Percentiles rank a stretch among this genome's conserved stretches.
Evolutionary conservation across 1,140 invertebrate genomes (phyloP).

Genomic region (Pogonomyrmex barbatus): DNA sequence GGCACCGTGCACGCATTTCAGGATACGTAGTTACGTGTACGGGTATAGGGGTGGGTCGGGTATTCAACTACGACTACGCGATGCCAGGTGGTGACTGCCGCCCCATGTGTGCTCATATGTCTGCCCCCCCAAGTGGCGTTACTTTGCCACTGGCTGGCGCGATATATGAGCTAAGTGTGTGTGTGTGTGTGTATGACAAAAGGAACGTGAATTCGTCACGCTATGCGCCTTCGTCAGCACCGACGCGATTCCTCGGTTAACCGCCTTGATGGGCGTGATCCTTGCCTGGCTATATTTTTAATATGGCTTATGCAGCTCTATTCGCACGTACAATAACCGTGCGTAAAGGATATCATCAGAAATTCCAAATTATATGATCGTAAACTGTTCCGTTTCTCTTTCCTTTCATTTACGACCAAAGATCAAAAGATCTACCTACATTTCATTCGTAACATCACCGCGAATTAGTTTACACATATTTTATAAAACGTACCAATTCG

Average conservation of each 20-base stretch:
- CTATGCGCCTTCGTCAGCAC: conserved; percentile 36
- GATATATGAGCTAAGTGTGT: not conserved
- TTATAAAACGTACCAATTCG: not conserved
- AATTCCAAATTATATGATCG: conserved; percentile 6
- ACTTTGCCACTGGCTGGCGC: conserved; percentile 45
- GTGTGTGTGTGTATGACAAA: too few species aligned
- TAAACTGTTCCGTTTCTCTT: not conserved
- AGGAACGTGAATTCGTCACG: conserved; percentile 34
- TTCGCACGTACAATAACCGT: conserved; percentile 14
- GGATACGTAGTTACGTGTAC: conserved; percentile 66
- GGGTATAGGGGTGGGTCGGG: conserved; percentile 73
- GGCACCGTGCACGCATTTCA: conserved; percentile 64
- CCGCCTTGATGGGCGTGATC: conserved; percentile 36
- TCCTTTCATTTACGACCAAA: not conserved
- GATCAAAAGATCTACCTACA: conserved; percentile 1
- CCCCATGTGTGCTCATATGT: conserved; percentile 82
- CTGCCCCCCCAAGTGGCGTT: conserved; percentile 73
- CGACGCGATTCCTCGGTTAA: conserved; percentile 51
- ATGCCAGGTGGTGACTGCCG: conserved; percentile 81
- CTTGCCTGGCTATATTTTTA: not conserved
- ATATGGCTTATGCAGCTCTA: not conserved
- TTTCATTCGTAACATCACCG: not conserved
- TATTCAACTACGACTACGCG: conserved; percentile 71
- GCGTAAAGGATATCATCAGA: not conserved
- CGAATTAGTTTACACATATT: not conserved